These are phyloP conservation scores for Lamellibrachia columna DNA, from an alignment of 2,888 invertebrate species.

Conservation along the genomic window DNA sequence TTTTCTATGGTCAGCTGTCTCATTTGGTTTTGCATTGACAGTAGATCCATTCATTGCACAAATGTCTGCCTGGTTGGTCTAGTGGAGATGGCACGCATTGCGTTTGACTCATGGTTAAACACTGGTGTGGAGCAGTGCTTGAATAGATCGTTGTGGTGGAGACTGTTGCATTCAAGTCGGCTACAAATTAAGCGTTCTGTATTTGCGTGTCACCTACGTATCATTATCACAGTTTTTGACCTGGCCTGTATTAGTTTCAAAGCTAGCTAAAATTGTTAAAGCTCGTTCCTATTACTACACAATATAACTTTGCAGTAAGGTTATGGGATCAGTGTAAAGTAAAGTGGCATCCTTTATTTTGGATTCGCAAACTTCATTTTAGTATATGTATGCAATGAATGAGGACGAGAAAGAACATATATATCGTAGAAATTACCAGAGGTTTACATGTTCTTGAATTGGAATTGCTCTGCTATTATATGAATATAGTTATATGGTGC, in stretches of 20 bases:
- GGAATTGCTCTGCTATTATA: no score
- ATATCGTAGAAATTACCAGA: no score
- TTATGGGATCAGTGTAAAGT: no score
- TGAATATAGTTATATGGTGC: no score
- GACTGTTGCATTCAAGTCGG: neutral
- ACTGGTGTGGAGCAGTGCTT: neutral
- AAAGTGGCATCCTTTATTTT: no score
- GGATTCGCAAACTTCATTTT: no score
- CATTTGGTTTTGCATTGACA: neutral
- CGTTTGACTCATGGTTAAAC: neutral
- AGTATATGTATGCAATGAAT: no score
- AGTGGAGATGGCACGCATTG: neutral
- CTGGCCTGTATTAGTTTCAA: neutral
- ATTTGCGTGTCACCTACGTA: neutral
- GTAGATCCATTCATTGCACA: neutral
- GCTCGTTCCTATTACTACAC: neutral
- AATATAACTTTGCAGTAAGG: neutral
- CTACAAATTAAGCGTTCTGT: neutral
- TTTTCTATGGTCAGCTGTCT: neutral
- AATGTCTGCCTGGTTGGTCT: neutral
- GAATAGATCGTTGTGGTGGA: neutral
- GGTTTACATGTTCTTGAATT: no score
- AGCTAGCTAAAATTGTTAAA: neutral
- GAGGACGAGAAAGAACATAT: no score
- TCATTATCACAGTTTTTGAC: neutral